Evolutionary conservation across 2,888 invertebrate genomes (phyloP).

Genomic region (Abscondita cerata): DNA sequence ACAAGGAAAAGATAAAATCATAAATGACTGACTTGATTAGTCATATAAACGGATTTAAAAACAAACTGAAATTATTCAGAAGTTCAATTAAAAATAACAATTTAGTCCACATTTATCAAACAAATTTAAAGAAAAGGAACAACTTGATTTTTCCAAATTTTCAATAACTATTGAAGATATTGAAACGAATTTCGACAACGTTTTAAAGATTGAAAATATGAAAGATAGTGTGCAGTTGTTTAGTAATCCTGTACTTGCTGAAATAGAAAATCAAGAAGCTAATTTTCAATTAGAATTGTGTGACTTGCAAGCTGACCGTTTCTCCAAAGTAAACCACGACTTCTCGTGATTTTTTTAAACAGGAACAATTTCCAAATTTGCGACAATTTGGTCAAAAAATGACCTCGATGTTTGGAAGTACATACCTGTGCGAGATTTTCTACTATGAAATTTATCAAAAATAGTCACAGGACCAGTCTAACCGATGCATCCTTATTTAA

Average conservation of each 20-base stretch:
- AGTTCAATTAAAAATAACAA: no score
- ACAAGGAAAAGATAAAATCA: neutral
- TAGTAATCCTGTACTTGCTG: neutral
- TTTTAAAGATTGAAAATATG: neutral
- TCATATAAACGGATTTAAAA: constrained; percentile 1
- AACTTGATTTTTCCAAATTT: neutral
- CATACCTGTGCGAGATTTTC: constrained; percentile 2
- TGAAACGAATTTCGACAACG: neutral
- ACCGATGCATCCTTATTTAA: neutral
- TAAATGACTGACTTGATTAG: neutral
- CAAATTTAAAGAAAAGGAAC: neutral
- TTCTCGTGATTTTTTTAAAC: no score
- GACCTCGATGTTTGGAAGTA: constrained; percentile 2
- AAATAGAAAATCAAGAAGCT: no score
- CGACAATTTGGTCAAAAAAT: neutral
- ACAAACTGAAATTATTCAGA: no score
- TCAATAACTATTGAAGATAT: constrained; percentile 2
- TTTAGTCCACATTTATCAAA: no score
- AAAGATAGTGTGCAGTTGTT: neutral
- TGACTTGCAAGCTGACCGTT: no score
- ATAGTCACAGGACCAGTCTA: neutral
- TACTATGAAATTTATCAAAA: constrained; percentile 1
- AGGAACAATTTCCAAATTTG: no score
- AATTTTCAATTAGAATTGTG: no score
- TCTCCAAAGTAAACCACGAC: no score